phyloP scores from a whole-genome alignment of 2,888 invertebrate species.

The Micropterix aruncella region DNA sequence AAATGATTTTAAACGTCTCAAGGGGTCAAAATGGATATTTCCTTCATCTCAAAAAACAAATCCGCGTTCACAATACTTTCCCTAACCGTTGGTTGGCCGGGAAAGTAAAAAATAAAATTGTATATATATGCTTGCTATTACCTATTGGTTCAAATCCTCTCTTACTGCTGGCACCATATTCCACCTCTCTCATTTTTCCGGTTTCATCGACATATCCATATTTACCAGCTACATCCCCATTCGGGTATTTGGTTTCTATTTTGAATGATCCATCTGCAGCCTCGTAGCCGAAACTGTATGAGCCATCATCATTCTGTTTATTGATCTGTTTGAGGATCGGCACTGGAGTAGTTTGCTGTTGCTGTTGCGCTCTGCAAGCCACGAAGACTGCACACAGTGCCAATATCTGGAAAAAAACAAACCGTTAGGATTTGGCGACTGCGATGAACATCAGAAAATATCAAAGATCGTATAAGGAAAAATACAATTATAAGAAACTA shows the following conservation, averaged over 20 bases:
- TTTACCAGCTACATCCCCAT: slow-evolving; percentile 75
- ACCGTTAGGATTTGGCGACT: too few relatives aligned
- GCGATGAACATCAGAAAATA: too few relatives aligned
- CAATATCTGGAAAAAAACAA: not conserved
- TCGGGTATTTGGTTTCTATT: slow-evolving; percentile 75
- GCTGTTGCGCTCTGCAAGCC: slow-evolving; percentile 20
- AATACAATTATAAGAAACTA: too few relatives aligned
- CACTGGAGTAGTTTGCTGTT: slow-evolving; percentile 55
- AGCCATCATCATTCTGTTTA: slow-evolving; percentile 75
- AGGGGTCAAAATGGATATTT: too few relatives aligned
- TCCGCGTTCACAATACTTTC: too few relatives aligned
- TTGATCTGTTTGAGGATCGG: slow-evolving; percentile 75
- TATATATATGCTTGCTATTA: too few relatives aligned
- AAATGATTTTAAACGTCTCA: too few relatives aligned
- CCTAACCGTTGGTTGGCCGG: too few relatives aligned
- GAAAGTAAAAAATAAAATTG: too few relatives aligned
- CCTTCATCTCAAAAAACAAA: too few relatives aligned
- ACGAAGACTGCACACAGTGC: slow-evolving; percentile 1
- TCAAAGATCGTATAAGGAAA: too few relatives aligned
- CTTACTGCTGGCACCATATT: slow-evolving; percentile 71
- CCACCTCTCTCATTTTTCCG: slow-evolving; percentile 63
- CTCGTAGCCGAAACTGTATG: slow-evolving; percentile 81
- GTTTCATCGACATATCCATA: slow-evolving; percentile 78
- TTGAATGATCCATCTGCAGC: slow-evolving; percentile 77
- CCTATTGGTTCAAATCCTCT: slow-evolving; percentile 74